Evolutionary conservation across 2,113 vertebrate species (phyloP).

Genomic region (Coptodon rendalli): DNA sequence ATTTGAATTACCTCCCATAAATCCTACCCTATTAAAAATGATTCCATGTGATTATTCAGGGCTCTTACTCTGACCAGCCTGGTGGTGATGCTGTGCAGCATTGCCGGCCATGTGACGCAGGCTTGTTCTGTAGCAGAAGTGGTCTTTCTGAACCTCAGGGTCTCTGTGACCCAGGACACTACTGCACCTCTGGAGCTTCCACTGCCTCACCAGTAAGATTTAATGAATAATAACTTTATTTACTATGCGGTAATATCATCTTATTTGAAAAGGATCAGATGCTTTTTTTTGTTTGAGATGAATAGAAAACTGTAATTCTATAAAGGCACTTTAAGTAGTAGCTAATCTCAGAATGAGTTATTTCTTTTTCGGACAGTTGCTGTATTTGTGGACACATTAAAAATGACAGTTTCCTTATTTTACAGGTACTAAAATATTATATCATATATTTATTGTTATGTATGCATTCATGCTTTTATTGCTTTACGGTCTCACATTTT

Average conservation of each 20-base stretch:
- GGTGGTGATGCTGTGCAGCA: slow-evolving; percentile 59
- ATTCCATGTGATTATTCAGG: slow-evolving; percentile 61
- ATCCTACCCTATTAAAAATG: not conserved
- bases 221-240: not conserved
- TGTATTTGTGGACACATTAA: not conserved
- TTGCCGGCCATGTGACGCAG: slow-evolving; percentile 77
- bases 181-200: slow-evolving; percentile 71
- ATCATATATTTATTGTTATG: not conserved
- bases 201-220: slow-evolving; percentile 76
- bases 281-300: not conserved
- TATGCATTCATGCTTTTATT: not conserved
- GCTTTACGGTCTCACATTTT: not conserved
- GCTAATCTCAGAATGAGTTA: not conserved
- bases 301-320: not conserved
- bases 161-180: slow-evolving; percentile 72
- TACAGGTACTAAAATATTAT: not conserved
- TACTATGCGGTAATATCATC: not conserved
- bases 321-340: not conserved
- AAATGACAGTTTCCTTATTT: not conserved
- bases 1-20: not conserved
- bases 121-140: slow-evolving; percentile 75
- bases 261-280: not conserved
- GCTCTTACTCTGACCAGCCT: slow-evolving; percentile 66
- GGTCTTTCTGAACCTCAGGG: slow-evolving; percentile 78
- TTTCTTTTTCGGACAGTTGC: not conserved